These are phyloP conservation scores for Notolepis coatsorum DNA, from an alignment of 2,797 vertebrate genomes.

Conservation along the genomic window DNA sequence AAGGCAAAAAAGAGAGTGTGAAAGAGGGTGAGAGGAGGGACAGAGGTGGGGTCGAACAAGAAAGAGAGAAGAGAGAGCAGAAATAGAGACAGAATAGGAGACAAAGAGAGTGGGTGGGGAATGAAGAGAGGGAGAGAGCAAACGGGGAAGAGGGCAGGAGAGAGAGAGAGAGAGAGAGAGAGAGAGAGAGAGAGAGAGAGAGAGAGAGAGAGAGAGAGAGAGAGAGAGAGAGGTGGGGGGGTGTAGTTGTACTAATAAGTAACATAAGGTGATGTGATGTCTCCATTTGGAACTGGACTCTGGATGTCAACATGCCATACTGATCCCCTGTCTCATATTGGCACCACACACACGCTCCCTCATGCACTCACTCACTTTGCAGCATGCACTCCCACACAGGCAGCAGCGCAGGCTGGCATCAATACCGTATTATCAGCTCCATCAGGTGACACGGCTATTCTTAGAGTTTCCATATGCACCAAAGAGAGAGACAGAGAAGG, in stretches of 20 bases:
- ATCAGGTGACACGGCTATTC: constrained; percentile 81
- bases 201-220: not conserved
- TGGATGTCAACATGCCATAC: constrained; percentile 58
- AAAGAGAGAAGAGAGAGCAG: constrained; percentile 6
- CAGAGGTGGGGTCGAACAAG: too few relatives aligned
- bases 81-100: not conserved
- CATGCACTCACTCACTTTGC: constrained; percentile 42
- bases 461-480: constrained; percentile 75
- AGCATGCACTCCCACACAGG: constrained; percentile 34
- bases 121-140: not conserved
- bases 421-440: constrained; percentile 72
- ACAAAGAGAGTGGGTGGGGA: not conserved
- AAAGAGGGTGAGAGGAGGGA: constrained; percentile 20
- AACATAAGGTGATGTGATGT: constrained; percentile 49
- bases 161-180: not conserved
- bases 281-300: constrained; percentile 53
- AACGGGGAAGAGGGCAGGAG: not conserved
- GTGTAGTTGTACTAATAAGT: constrained; percentile 49
- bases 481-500: constrained; percentile 15
- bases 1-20: constrained; percentile 19
- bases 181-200: not conserved
- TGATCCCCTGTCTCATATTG: constrained; percentile 47
- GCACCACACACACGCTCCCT: constrained; percentile 28
- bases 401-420: constrained; percentile 60
- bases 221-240: not conserved